phyloP scores from a whole-genome alignment of 1,140 invertebrate species.

The Drosophila bocki region DNA sequence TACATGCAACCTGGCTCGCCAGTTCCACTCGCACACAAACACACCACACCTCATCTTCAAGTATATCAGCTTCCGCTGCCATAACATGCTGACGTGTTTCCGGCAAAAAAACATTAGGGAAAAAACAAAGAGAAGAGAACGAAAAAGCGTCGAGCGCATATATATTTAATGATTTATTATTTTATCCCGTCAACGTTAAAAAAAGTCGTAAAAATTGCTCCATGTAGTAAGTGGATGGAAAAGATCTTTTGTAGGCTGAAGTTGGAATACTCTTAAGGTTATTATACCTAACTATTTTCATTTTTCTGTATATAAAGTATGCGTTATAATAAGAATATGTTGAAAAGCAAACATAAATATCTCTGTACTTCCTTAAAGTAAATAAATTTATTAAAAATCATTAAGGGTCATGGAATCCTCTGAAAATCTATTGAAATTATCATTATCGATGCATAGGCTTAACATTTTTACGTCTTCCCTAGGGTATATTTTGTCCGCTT shows the following conservation, averaged over 20 bases:
- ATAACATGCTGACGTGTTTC: constrained; percentile 80
- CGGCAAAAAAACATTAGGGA: constrained; percentile 56
- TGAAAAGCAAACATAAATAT: too few relatives aligned
- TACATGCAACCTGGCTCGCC: constrained; percentile 62
- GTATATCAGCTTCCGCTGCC: constrained; percentile 75
- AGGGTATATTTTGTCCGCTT: neutral
- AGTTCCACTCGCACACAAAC: neutral
- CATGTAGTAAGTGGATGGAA: neutral
- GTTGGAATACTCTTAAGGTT: neutral
- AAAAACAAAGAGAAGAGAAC: constrained; percentile 30
- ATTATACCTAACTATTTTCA: neutral
- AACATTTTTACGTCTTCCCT: neutral
- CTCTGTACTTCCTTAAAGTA: too few relatives aligned
- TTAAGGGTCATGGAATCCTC: too few relatives aligned
- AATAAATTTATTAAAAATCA: too few relatives aligned
- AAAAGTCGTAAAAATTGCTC: constrained; percentile 13
- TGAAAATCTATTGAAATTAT: too few relatives aligned
- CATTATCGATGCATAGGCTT: too few relatives aligned
- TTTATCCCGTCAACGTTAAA: constrained; percentile 23
- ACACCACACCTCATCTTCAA: constrained; percentile 5
- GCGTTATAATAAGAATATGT: too few relatives aligned
- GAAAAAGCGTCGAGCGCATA: constrained; percentile 37
- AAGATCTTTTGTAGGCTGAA: neutral
- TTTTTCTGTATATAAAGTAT: too few relatives aligned
- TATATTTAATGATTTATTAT: constrained; percentile 55